Evolutionary conservation across 2,113 vertebrate species (phyloP).

Genomic region (Trachemys scripta): DNA sequence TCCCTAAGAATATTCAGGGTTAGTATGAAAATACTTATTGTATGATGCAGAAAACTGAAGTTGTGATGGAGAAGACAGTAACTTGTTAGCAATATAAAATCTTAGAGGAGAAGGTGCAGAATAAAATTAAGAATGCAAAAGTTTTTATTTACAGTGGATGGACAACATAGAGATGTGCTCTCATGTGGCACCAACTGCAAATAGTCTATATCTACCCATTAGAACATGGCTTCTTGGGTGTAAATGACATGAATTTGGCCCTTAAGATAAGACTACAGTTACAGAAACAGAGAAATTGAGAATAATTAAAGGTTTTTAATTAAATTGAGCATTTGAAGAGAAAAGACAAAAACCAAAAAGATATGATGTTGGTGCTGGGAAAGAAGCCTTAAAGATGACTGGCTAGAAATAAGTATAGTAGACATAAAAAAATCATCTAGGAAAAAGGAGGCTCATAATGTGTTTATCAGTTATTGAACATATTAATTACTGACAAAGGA

Average conservation of each 20-base stretch:
- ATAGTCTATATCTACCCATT: not conserved
- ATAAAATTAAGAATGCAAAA: not conserved
- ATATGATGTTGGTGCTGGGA: not conserved
- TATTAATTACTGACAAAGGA: not conserved
- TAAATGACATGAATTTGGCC: not conserved
- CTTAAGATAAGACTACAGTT: not conserved
- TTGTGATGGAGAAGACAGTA: rapidly evolving
- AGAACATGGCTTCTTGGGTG: not conserved
- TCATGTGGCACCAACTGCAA: not conserved
- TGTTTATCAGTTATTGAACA: not conserved
- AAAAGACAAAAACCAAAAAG: not conserved
- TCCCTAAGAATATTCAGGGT: not conserved
- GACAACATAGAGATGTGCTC: not conserved
- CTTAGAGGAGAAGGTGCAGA: not conserved
- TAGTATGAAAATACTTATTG: not conserved
- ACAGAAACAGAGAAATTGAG: not conserved
- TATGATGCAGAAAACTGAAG: not conserved
- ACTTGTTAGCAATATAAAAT: not conserved
- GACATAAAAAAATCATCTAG: not conserved
- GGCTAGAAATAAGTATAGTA: not conserved
- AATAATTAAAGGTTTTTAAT: not conserved
- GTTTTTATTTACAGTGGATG: not conserved
- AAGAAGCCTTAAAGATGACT: not conserved
- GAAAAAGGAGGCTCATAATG: not conserved
- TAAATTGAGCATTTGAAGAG: not conserved